These are phyloP conservation scores for Oppia nitens DNA, from an alignment of 1,140 invertebrate genomes.

Conservation along the genomic window DNA sequence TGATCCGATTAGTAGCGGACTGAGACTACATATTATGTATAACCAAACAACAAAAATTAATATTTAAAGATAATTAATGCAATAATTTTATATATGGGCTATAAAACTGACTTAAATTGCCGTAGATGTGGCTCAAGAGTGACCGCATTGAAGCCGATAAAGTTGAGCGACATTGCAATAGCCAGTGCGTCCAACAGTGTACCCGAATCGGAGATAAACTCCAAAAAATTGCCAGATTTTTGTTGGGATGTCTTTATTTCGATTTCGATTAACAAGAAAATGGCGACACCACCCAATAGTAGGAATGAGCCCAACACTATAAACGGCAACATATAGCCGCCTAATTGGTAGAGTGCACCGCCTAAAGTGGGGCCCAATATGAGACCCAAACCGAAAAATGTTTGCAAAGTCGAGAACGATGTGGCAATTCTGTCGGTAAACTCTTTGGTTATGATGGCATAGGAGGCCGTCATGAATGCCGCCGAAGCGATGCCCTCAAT, in stretches of 20 bases:
- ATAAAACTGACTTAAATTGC: constrained; percentile 19
- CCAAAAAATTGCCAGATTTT: constrained; percentile 13
- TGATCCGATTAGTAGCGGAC: constrained; percentile 41
- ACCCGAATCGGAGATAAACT: constrained; percentile 16
- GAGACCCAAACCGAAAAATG: constrained; percentile 21
- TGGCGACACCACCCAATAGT: constrained; percentile 53
- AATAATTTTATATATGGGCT: not conserved
- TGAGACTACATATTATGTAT: too few relatives aligned
- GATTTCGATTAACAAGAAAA: constrained; percentile 46
- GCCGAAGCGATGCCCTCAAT: constrained; percentile 79
- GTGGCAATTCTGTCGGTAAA: constrained; percentile 68
- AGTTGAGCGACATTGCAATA: constrained; percentile 18
- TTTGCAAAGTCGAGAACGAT: constrained; percentile 45
- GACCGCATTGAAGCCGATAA: constrained; percentile 28
- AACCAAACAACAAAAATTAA: not conserved
- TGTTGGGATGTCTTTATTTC: not conserved
- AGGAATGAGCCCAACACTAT: constrained; percentile 57
- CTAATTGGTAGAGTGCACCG: constrained; percentile 21
- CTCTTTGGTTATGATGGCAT: constrained; percentile 81
- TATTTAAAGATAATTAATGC: not conserved
- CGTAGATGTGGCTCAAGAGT: constrained; percentile 27
- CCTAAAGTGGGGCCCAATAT: constrained; percentile 23
- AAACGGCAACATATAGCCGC: constrained; percentile 73
- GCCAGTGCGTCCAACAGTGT: constrained; percentile 17
- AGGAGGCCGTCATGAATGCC: constrained; percentile 74